phyloP scores from a whole-genome alignment of 2,888 invertebrate species.

The Caenorhabditis drosophilae region DNA sequence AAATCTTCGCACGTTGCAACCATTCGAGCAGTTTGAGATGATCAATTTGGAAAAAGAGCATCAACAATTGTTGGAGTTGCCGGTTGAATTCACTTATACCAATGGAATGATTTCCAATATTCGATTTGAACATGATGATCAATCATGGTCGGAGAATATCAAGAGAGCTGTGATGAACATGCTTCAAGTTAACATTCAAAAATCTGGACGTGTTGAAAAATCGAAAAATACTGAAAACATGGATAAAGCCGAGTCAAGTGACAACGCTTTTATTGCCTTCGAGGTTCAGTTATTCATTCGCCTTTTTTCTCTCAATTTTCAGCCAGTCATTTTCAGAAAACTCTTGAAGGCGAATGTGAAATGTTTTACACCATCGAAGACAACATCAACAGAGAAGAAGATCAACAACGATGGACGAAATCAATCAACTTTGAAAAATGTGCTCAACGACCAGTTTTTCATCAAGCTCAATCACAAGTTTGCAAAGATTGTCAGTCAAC shows the following conservation, averaged over 20 bases:
- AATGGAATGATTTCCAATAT: conserved; percentile 46
- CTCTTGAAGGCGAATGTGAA: conserved; percentile 64
- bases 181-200: conserved; percentile 54
- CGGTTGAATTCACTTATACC: conserved; percentile 43
- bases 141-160: conserved; percentile 62
- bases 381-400: conserved; percentile 14
- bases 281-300: neutral
- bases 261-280: conserved; percentile 26
- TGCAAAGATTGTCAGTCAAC: conserved; percentile 36
- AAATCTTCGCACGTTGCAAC: conserved; percentile 28
- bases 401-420: conserved; percentile 62
- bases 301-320: neutral
- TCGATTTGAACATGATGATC: conserved; percentile 47
- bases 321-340: conserved; percentile 33
- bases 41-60: conserved; percentile 27
- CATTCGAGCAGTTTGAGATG: conserved; percentile 38
- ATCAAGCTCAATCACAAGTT: conserved; percentile 29
- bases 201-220: conserved; percentile 28
- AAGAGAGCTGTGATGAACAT: conserved; percentile 65
- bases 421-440: conserved; percentile 71
- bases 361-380: conserved; percentile 48
- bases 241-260: conserved; percentile 23
- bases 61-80: conserved; percentile 33
- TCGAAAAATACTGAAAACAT: conserved; percentile 10
- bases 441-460: conserved; percentile 38